Evolutionary conservation across 2,888 invertebrate genomes (phyloP), one percentile per base, ranked within the genome.

Genomic region (Seira musarum): DNA sequence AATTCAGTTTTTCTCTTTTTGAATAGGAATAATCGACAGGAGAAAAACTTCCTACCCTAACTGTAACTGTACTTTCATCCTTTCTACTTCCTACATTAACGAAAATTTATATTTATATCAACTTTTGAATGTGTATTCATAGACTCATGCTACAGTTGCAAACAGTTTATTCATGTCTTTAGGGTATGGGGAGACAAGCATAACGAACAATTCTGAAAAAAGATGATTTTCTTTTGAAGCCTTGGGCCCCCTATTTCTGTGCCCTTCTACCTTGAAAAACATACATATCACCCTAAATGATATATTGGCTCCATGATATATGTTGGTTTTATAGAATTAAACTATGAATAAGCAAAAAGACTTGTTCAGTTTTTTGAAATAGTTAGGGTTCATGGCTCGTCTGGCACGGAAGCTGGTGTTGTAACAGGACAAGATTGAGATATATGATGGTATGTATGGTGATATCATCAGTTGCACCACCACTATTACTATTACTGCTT

Each of bases 161-260:
- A 40, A 40, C 40, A 40, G 17, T 61, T 67, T 68, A 68, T 53
- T 68, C 60, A 57, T 70, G 10, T 40, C 75, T 76, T 76, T 40
- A 30, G 68, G 75, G 75, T 68, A 61, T 60, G n/a, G n/a, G n/a
- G 60, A 75, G 74, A 21, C 22, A 67, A 67, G 24, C 74, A 57
- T 67, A 67, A 75, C 74, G 67, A 66, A 67, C 66, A 40, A 40
- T 57, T 66, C 49, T 75, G 60, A 67, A 40, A 40, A 40, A 40
- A 49, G 65, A 73, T 73, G 65, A 73, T 57, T 73, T 73, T 73
- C 73, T 73, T 73, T 5, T 73, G 73, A 65, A 73, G 73, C 73
- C 73, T 73, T 24, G 22, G 46, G 73, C 65, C 73, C n/a, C 57
- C 40, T 13, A 8, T 40, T 40, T 40, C 40, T 49, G 57, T 66